Conservation (phyloP, 35 echinoderm and acorn worm genomes). For the Ophiothrix spiculata region DNA sequence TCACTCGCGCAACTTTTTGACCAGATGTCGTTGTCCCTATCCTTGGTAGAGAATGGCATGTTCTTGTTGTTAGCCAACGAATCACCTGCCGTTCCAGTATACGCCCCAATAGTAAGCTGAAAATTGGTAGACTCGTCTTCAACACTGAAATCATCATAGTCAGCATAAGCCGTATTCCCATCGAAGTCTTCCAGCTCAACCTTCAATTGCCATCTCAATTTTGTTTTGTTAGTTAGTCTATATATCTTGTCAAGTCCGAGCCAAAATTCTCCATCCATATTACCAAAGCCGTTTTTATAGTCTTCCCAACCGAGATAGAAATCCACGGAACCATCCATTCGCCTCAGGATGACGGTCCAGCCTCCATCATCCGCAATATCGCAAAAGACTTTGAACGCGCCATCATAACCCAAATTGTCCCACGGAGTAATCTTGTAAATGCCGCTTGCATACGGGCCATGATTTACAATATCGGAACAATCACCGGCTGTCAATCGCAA, state of each 20-base stretch:
- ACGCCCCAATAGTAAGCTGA: not conserved
- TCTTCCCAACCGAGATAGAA: slow-evolving; percentile 28
- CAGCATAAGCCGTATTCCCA: slow-evolving; percentile 8
- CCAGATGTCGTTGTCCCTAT: no score
- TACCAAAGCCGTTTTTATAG: slow-evolving; percentile 37
- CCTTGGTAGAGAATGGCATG: no score
- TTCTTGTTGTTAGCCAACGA: no score
- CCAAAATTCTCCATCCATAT: slow-evolving; percentile 44
- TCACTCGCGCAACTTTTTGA: no score
- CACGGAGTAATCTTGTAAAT: no score
- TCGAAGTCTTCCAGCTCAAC: slow-evolving; percentile 35
- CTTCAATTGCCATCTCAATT: slow-evolving; percentile 9
- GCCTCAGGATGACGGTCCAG: slow-evolving; percentile 41
- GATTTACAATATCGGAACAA: no score
- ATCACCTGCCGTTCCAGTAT: not conserved
- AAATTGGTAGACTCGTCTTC: not conserved
- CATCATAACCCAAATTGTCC: no score
- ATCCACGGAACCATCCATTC: slow-evolving; percentile 32
- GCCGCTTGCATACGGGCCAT: no score
- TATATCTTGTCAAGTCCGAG: slow-evolving; percentile 26
- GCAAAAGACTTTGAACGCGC: no score
- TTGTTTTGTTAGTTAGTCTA: not conserved
- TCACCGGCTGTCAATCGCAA: no score
- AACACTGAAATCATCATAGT: slow-evolving; percentile 26
- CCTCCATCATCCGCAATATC: no score